A percentile compares a stretch with the other conserved stretches of the same genome.
phyloP scores from a whole-genome alignment of 2,113 vertebrate genomes.

The Microcebus tavaratra region DNA sequence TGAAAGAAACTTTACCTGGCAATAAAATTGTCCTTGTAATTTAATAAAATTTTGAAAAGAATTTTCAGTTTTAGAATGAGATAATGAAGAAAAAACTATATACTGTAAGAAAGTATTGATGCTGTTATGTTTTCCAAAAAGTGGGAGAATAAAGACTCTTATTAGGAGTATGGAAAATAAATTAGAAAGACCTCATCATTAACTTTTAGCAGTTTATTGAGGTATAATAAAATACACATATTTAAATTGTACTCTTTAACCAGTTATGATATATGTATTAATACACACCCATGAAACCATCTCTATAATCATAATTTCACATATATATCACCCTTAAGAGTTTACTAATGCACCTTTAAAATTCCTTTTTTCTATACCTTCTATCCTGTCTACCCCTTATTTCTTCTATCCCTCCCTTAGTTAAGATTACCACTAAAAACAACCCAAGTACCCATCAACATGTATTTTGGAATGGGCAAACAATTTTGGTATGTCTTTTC shows the following conservation, averaged over 20 bases:
- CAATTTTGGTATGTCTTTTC: neutral
- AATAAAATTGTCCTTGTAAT: neutral
- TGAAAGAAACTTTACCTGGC: neutral
- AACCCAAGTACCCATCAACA: neutral
- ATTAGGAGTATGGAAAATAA: neutral
- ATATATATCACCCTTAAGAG: too few species aligned
- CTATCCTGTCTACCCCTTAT: neutral
- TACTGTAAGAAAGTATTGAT: neutral
- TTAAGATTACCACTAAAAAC: neutral
- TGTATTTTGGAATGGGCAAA: neutral
- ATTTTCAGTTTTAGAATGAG: neutral
- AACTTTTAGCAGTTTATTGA: neutral
- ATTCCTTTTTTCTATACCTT: neutral
- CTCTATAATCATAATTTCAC: neutral
- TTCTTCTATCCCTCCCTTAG: neutral
- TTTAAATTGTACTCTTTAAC: neutral
- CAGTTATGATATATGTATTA: neutral
- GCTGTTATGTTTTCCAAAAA: neutral
- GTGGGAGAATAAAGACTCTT: neutral
- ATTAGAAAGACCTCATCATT: neutral
- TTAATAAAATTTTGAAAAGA: neutral
- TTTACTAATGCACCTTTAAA: neutral
- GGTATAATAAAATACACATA: neutral
- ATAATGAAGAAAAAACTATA: neutral
- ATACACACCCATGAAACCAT: neutral